Conservation (phyloP, 2,113 vertebrate genomes). For the Elephantulus edwardii region DNA sequence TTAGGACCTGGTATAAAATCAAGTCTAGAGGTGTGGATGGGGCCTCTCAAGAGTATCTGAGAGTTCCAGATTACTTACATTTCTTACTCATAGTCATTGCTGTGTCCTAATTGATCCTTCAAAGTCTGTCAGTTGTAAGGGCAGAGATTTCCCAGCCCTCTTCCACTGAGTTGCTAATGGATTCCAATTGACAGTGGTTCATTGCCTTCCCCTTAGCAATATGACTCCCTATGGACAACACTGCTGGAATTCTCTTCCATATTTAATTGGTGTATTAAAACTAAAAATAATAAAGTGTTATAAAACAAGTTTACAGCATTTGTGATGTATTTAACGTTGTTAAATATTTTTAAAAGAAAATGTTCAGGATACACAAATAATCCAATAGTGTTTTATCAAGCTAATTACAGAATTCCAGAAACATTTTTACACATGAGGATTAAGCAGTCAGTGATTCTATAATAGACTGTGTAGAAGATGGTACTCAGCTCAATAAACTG, state of each 20-base stretch:
- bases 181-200: too few relatives aligned
- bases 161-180: too few relatives aligned
- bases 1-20: not conserved
- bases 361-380: not conserved
- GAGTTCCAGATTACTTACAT: not conserved
- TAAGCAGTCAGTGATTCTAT: not conserved
- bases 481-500: not conserved
- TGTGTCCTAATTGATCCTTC: too few relatives aligned
- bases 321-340: not conserved
- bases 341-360: not conserved
- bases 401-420: not conserved
- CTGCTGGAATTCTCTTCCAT: too few relatives aligned
- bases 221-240: too few relatives aligned
- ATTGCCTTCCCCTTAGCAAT: too few relatives aligned
- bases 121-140: too few relatives aligned
- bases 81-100: too few relatives aligned
- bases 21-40: not conserved
- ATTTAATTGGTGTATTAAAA: not conserved
- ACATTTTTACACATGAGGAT: not conserved
- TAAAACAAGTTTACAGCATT: not conserved
- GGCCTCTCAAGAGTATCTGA: not conserved
- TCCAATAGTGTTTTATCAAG: not conserved
- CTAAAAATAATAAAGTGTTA: not conserved
- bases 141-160: too few relatives aligned
- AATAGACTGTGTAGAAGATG: too few relatives aligned